Evolutionary conservation across 2,797 vertebrate genomes (phyloP), one percentile per base, ranked within the genome.

Genomic region (Acanthis flammea): DNA sequence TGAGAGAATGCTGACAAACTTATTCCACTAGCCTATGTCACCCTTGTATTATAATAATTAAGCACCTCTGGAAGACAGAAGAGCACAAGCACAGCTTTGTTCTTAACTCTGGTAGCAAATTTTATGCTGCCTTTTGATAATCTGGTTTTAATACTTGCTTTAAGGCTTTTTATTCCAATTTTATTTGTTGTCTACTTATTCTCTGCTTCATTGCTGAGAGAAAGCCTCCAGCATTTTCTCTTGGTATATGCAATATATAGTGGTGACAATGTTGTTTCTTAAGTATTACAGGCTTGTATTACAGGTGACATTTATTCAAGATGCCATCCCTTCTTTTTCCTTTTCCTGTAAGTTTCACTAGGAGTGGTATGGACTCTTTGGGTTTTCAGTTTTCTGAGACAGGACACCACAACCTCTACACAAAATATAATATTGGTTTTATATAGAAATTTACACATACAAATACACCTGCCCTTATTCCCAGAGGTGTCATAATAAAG

Each of bases 111-210:
- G 42, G 14, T 47, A 55, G 17, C 10, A 86, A 67, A 63, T 68
- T 83, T 77, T 68, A 25, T 57, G n/a, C 35, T 88, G 30, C 12
- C 13, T 86, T 88, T 91, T 51, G 14, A 63, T 77, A 91, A 58
- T 39, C 27, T 73, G 24, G 2, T 31, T 79, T 91, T 91, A 90
- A 76, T 74, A 77, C 75, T 82, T 89, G 33, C 30, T 83, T 94
- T 91, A 61, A 80, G 27, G 24, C 12, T 91, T 90, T 92, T 91
- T 57, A 86, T 94, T 86, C n/a, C 21, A 67, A 5, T 73, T 70
- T 73, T 60, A 54, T 92, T 89, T 27, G 42, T 60, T 93, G 14
- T 55, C 60, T 82, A 3, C 39, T 74, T 76, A 71, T 57, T 80
- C 24, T 61, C 14, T 83, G 25, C 22, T 83, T 92, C 61, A 30